Evolutionary conservation across 92 coral and sea anemone species (phyloP).

Genomic region (Metridium senile): DNA sequence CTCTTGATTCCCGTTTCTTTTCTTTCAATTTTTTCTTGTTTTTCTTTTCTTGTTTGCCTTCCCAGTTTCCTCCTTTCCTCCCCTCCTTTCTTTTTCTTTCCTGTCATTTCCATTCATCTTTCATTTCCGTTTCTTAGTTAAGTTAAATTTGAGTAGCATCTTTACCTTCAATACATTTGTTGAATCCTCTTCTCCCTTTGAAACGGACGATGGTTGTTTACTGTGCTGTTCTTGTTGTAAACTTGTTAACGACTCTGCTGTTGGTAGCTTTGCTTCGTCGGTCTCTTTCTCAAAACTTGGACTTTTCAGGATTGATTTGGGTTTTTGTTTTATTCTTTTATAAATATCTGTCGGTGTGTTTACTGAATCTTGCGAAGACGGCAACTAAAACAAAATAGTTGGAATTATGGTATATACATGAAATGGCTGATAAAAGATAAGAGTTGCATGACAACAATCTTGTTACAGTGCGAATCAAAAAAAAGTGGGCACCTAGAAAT

Average conservation of each 20-base stretch:
- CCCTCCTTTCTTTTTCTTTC: no score
- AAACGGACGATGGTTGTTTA: not conserved
- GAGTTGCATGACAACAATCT: no score
- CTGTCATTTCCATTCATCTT: no score
- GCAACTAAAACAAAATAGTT: not conserved
- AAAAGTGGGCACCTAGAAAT: no score
- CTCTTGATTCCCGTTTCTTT: no score
- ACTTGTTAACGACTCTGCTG: not conserved
- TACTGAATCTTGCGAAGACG: slow-evolving; percentile 6
- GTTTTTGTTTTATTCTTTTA: slow-evolving; percentile 45
- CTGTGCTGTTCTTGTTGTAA: not conserved
- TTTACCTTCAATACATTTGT: not conserved
- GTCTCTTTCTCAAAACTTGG: slow-evolving; percentile 42
- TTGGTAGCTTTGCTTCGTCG: not conserved
- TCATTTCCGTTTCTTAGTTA: no score
- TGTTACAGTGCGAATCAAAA: no score
- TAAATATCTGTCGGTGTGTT: slow-evolving; percentile 78
- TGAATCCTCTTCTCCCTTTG: not conserved
- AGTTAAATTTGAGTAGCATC: not conserved
- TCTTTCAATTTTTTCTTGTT: no score
- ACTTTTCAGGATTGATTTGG: slow-evolving; percentile 65
- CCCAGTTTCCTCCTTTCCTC: no score
- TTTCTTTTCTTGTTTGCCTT: no score
- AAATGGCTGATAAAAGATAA: no score
- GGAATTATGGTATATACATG: not conserved